Evolutionary conservation across 2,113 vertebrate genomes (phyloP).

Genomic region (Chaenocephalus aceratus): DNA sequence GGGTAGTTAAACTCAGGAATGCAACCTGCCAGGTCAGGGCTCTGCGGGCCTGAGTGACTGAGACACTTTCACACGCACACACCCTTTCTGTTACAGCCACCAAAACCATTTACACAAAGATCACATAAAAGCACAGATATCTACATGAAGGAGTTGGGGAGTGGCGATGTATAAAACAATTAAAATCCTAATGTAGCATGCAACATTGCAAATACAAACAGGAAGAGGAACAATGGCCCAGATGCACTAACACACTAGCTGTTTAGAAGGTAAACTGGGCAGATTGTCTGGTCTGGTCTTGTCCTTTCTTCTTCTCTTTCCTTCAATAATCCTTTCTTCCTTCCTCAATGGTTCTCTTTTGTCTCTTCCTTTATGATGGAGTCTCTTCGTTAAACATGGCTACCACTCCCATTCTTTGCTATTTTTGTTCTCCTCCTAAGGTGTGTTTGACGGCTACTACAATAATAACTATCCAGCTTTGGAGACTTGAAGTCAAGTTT

Average conservation of each 20-base stretch:
- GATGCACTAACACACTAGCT: slow-evolving; percentile 18
- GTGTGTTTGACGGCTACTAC: slow-evolving; percentile 7
- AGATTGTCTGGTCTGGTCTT: slow-evolving; percentile 27
- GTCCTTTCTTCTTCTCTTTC: slow-evolving; percentile 29
- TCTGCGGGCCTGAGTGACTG: slow-evolving; percentile 29
- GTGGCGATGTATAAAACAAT: slow-evolving; percentile 37
- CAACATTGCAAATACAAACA: slow-evolving; percentile 30
- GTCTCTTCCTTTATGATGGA: slow-evolving; percentile 18
- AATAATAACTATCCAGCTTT: slow-evolving; percentile 13
- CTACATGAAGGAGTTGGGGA: slow-evolving; percentile 18
- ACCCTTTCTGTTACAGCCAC: slow-evolving; percentile 31
- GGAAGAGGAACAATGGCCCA: slow-evolving; percentile 31
- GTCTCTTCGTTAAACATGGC: slow-evolving; percentile 11
- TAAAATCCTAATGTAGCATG: slow-evolving; percentile 13
- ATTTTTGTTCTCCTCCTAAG: not conserved
- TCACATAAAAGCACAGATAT: slow-evolving; percentile 20
- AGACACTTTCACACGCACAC: slow-evolving; percentile 35
- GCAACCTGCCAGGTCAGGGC: slow-evolving; percentile 63
- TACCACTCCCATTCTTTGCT: slow-evolving; percentile 28
- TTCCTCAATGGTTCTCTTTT: slow-evolving; percentile 13
- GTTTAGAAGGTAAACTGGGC: slow-evolving; percentile 31
- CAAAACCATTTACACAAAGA: slow-evolving; percentile 50
- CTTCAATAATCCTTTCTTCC: slow-evolving; percentile 35
- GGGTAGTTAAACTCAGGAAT: slow-evolving; percentile 75
- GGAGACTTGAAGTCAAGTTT: slow-evolving; percentile 24